Conservation (phyloP, 2,888 invertebrate genomes). For the Creontiades dilutus region DNA sequence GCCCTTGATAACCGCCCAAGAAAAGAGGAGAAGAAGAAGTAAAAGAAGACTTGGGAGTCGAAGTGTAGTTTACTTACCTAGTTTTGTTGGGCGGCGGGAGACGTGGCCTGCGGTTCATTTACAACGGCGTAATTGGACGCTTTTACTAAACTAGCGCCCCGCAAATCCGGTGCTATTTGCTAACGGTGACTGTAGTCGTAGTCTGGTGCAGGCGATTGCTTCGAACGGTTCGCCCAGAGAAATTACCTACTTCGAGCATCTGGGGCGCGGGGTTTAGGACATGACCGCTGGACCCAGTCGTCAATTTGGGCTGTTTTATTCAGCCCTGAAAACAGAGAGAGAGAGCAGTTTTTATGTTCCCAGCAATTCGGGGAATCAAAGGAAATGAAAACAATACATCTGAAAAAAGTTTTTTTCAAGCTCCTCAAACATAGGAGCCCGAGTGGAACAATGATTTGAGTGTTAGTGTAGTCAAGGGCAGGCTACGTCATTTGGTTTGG, state of each 20-base stretch:
- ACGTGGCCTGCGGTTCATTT: conserved; percentile 24
- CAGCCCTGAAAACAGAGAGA: no score
- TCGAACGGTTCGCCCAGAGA: conserved; percentile 43
- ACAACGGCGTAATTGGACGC: conserved; percentile 64
- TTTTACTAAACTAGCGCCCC: conserved; percentile 65
- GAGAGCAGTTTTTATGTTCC: no score
- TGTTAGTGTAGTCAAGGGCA: no score
- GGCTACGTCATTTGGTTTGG: no score
- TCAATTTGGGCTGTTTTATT: background rate
- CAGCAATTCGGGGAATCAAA: no score
- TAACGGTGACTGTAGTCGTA: conserved; percentile 59
- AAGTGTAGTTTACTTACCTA: conserved; percentile 20
- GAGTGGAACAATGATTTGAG: no score
- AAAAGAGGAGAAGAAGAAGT: no score
- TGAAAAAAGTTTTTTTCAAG: no score
- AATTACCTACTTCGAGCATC: conserved; percentile 1
- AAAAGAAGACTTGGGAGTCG: background rate
- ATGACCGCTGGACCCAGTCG: background rate
- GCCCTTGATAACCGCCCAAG: no score
- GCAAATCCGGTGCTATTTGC: conserved; percentile 69
- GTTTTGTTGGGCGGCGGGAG: background rate
- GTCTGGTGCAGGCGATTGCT: conserved; percentile 41
- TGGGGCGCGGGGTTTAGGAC: background rate
- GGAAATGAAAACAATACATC: no score
- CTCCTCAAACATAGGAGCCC: no score